These are phyloP conservation scores for Ictidomys tridecemlineatus DNA, from an alignment of 2,113 vertebrate genomes.

Conservation along the genomic window DNA sequence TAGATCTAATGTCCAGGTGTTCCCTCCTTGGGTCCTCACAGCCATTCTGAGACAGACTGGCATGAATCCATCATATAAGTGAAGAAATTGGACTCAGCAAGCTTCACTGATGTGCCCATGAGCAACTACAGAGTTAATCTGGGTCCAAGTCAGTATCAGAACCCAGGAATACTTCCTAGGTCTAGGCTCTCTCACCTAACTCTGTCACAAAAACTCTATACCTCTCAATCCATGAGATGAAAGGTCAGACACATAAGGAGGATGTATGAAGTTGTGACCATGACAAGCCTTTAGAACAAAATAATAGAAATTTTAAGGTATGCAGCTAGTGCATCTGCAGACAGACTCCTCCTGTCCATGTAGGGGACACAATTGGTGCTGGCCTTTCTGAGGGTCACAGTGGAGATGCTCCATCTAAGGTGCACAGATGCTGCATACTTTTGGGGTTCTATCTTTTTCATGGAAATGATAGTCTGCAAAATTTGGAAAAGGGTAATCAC, in stretches of 20 bases:
- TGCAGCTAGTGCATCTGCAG: not conserved
- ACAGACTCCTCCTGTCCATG: not conserved
- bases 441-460: not conserved
- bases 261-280: not conserved
- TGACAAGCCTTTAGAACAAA: not conserved
- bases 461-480: not conserved
- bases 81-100: not conserved
- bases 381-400: not conserved
- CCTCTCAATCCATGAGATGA: not conserved
- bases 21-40: not conserved
- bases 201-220: not conserved
- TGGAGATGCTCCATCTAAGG: rapidly evolving
- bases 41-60: not conserved
- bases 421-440: not conserved
- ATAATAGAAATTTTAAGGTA: not conserved
- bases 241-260: not conserved
- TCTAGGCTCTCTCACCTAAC: not conserved
- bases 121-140: not conserved
- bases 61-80: not conserved
- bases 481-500: not conserved
- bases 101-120: not conserved
- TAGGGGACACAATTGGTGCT: too few species aligned
- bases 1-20: not conserved
- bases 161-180: not conserved
- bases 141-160: not conserved